phyloP scores from a whole-genome alignment of 2,888 invertebrate genomes.

The Cephus pygmeus region DNA sequence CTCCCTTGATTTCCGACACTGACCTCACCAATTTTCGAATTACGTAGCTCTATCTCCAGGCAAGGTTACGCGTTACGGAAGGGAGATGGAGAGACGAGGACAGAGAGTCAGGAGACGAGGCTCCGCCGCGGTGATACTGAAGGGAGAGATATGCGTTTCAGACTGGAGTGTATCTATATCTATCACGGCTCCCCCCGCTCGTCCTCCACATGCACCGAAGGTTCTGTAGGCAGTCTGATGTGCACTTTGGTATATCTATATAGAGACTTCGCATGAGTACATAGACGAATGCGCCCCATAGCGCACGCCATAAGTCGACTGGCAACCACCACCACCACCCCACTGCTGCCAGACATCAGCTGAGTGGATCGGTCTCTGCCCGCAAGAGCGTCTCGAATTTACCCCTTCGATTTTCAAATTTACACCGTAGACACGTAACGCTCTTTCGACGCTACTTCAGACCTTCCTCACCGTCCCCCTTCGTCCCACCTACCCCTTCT shows the following conservation, averaged over 20 bases:
- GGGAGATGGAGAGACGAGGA: neutral
- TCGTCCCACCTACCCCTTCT: neutral
- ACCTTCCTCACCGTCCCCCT: neutral
- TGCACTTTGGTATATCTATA: neutral
- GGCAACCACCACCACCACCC: constrained; percentile 5
- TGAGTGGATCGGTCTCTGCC: constrained; percentile 32
- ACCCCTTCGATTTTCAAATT: constrained; percentile 4
- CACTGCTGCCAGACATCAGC: constrained; percentile 37
- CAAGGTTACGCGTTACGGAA: neutral
- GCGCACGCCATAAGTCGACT: constrained; percentile 32
- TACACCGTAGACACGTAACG: constrained; percentile 2
- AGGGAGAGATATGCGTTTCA: neutral
- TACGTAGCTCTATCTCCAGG: constrained; percentile 17
- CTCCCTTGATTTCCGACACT: constrained; percentile 43
- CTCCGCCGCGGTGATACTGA: neutral
- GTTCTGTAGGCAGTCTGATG: neutral
- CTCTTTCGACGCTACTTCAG: constrained; percentile 7
- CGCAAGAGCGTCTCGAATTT: constrained; percentile 4
- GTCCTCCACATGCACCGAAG: neutral
- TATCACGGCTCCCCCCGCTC: neutral
- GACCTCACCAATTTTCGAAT: constrained; percentile 51
- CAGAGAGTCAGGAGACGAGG: neutral
- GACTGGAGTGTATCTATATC: neutral
- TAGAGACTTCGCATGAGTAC: neutral
- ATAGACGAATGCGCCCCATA: constrained; percentile 4